phyloP scores from a whole-genome alignment of 2,113 vertebrate genomes.

The Phoenicopterus ruber region DNA sequence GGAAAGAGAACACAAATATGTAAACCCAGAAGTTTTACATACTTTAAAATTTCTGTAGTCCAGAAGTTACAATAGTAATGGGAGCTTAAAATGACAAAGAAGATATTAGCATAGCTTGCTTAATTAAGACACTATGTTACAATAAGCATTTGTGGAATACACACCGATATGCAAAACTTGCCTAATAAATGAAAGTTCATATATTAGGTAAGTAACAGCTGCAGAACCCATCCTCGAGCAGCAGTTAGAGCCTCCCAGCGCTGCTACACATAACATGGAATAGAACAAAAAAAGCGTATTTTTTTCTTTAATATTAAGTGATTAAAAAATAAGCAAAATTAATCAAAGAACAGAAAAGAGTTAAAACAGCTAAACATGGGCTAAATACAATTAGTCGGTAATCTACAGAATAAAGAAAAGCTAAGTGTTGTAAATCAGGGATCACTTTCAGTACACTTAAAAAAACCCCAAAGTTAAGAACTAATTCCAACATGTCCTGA shows the following conservation, averaged over 20 bases:
- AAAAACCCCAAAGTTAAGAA: background rate
- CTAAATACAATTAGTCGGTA: background rate
- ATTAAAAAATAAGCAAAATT: background rate
- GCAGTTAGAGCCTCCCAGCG: background rate
- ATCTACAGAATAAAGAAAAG: background rate
- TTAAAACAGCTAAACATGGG: background rate
- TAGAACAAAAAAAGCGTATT: fast-evolving
- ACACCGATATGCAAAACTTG: background rate
- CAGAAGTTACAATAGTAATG: background rate
- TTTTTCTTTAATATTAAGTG: background rate
- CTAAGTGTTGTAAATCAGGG: background rate
- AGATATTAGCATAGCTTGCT: background rate
- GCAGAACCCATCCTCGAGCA: background rate
- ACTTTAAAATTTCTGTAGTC: background rate
- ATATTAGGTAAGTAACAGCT: background rate
- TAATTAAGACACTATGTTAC: background rate
- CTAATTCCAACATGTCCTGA: background rate
- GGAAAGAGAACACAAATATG: background rate
- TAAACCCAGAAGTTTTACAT: background rate
- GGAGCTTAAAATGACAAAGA: background rate
- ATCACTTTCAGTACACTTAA: background rate
- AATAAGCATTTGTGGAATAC: background rate
- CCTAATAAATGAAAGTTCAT: background rate
- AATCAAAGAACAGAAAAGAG: background rate
- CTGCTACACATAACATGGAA: too few species aligned